A percentile compares a stretch with the other conserved stretches of the same genome.
These are phyloP conservation scores for Eretmochelys imbricata DNA, from an alignment of 2,113 vertebrate genomes.

Conservation along the genomic window DNA sequence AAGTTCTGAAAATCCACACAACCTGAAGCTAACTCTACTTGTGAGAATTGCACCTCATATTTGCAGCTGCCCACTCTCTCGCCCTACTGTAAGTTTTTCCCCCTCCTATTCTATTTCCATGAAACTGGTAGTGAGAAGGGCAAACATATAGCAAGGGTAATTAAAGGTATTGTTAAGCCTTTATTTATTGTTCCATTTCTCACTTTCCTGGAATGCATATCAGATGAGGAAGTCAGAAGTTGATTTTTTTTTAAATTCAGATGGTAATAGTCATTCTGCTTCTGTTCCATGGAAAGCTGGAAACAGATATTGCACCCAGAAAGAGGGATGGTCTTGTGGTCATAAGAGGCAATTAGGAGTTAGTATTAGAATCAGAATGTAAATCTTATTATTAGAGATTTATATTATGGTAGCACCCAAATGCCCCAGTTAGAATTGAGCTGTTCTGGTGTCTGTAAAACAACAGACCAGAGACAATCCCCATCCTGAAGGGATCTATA, in stretches of 20 bases:
- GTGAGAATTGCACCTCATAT: not conserved
- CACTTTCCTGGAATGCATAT: no score
- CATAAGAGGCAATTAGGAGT: not conserved
- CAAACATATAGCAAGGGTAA: not conserved
- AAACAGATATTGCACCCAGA: not conserved
- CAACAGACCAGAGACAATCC: accelerated
- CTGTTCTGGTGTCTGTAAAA: accelerated
- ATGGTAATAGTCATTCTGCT: not conserved
- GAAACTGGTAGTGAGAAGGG: slow-evolving; percentile 27
- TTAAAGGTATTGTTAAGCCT: slow-evolving; percentile 23
- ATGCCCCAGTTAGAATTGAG: not conserved
- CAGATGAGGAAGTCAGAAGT: not conserved
- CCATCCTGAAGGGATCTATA: not conserved
- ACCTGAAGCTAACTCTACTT: not conserved
- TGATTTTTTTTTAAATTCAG: not conserved
- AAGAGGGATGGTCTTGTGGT: not conserved
- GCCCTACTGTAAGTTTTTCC: not conserved
- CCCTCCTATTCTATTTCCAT: slow-evolving; percentile 23
- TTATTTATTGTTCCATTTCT: not conserved
- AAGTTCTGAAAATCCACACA: not conserved
- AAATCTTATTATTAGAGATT: not conserved
- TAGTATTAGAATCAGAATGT: no score
- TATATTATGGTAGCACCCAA: not conserved
- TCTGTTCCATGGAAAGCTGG: not conserved
- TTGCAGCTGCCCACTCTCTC: not conserved